Conservation (phyloP, 2,888 invertebrate species). For the Elgonia sp. region DNA sequence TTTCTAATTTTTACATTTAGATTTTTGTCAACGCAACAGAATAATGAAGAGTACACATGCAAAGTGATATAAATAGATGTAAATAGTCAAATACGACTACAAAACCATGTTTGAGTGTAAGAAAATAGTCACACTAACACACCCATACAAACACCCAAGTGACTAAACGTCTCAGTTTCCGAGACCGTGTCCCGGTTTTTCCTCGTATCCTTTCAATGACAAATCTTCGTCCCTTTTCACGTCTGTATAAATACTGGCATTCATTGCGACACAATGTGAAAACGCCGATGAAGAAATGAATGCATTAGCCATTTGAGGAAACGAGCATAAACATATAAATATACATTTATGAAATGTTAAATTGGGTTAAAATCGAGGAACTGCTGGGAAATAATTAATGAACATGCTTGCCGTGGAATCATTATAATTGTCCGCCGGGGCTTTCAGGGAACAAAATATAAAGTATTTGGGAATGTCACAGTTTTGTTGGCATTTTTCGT, state of each 20-base stretch:
- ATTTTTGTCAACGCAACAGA: neutral
- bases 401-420: slow-evolving; percentile 37
- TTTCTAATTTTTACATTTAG: too few species aligned
- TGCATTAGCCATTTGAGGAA: slow-evolving; percentile 41
- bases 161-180: slow-evolving; percentile 59
- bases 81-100: too few species aligned
- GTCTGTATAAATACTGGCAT: slow-evolving; percentile 22
- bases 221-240: slow-evolving; percentile 61
- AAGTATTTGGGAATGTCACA: slow-evolving; percentile 41
- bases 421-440: slow-evolving; percentile 40
- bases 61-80: neutral
- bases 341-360: slow-evolving; percentile 54
- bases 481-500: slow-evolving; percentile 36
- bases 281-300: slow-evolving; percentile 31
- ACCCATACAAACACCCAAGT: slow-evolving; percentile 2
- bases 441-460: slow-evolving; percentile 60
- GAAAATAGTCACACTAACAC: slow-evolving; percentile 23
- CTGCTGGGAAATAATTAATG: slow-evolving; percentile 62
- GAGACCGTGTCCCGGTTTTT: slow-evolving; percentile 45
- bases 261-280: slow-evolving; percentile 34
- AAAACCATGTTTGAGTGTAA: too few species aligned
- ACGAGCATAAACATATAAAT: slow-evolving; percentile 42
- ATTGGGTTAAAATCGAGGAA: slow-evolving; percentile 66
- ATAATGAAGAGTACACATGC: neutral
- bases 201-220: slow-evolving; percentile 50